phyloP scores from a whole-genome alignment of 2,113 vertebrate species.

The Xenopus laevis region DNA sequence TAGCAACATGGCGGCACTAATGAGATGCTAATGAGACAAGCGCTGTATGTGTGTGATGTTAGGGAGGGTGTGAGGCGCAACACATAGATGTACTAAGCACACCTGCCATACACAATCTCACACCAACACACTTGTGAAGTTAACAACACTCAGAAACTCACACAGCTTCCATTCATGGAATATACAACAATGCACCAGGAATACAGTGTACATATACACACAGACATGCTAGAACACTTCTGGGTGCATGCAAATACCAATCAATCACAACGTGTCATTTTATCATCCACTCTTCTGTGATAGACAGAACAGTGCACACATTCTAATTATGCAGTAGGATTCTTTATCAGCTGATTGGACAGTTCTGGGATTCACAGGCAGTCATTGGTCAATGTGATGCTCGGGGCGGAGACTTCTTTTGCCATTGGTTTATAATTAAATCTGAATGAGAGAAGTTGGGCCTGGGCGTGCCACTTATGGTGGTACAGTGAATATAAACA shows the following conservation, averaged over 20 bases:
- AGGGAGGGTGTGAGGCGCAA: too few relatives aligned
- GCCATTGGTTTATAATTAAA: background rate
- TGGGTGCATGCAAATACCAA: background rate
- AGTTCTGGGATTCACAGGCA: background rate
- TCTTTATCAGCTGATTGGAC: background rate
- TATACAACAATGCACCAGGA: background rate
- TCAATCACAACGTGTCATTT: background rate
- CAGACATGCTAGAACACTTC: background rate
- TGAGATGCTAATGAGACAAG: background rate
- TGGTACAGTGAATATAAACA: background rate
- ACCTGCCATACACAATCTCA: too few relatives aligned
- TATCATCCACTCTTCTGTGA: background rate
- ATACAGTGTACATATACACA: background rate
- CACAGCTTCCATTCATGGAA: background rate
- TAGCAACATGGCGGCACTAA: background rate
- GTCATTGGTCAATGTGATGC: background rate
- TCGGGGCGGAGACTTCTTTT: background rate
- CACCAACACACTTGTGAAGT: too few relatives aligned
- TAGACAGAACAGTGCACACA: conserved; percentile 10
- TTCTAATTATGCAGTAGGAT: conserved; percentile 40
- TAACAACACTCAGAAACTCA: too few relatives aligned
- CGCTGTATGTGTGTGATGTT: background rate
- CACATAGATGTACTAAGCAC: too few relatives aligned
- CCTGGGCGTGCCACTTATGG: background rate
- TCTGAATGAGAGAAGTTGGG: background rate